Conservation (phyloP, 2,113 vertebrate genomes). For the Nibea albiflora region DNA sequence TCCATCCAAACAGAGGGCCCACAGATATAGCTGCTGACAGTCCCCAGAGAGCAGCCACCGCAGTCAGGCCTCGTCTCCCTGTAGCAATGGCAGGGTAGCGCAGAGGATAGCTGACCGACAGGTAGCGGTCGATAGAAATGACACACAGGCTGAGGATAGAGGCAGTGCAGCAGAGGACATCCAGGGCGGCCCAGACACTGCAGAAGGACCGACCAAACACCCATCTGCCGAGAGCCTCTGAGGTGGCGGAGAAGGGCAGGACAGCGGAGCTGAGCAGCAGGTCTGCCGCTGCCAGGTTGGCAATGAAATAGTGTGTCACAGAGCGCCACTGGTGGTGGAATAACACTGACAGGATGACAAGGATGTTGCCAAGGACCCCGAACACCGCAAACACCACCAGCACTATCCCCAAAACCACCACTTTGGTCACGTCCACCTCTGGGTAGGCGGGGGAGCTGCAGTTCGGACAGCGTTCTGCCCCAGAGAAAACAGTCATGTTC, state of each 20-base stretch:
- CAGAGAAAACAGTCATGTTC: slow-evolving; percentile 75
- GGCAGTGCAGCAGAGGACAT: slow-evolving; percentile 96
- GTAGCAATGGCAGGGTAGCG: slow-evolving; percentile 92
- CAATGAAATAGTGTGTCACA: slow-evolving; percentile 95
- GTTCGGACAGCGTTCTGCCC: slow-evolving; percentile 85
- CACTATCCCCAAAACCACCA: slow-evolving; percentile 87
- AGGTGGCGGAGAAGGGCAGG: slow-evolving; percentile 95
- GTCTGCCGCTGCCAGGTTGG: slow-evolving; percentile 94
- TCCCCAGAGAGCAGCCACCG: slow-evolving; percentile 89
- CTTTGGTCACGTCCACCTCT: slow-evolving; percentile 86
- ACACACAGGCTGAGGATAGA: slow-evolving; percentile 96
- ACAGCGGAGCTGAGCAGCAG: slow-evolving; percentile 93
- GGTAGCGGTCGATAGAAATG: slow-evolving; percentile 96
- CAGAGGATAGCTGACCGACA: slow-evolving; percentile 95
- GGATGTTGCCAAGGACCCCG: slow-evolving; percentile 93
- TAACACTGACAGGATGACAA: slow-evolving; percentile 94
- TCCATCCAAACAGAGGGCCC: slow-evolving; percentile 96
- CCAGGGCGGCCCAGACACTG: slow-evolving; percentile 94
- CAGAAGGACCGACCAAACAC: slow-evolving; percentile 93
- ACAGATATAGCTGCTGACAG: slow-evolving; percentile 93
- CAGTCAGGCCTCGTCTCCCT: slow-evolving; percentile 85
- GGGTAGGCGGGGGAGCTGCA: slow-evolving; percentile 84
- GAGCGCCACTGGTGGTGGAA: slow-evolving; percentile 94
- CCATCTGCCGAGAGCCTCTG: slow-evolving; percentile 93
- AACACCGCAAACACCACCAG: slow-evolving; percentile 91